Base-by-base conservation (phyloP, 2,113 vertebrate genomes). In the Castor canadensis region DNA sequence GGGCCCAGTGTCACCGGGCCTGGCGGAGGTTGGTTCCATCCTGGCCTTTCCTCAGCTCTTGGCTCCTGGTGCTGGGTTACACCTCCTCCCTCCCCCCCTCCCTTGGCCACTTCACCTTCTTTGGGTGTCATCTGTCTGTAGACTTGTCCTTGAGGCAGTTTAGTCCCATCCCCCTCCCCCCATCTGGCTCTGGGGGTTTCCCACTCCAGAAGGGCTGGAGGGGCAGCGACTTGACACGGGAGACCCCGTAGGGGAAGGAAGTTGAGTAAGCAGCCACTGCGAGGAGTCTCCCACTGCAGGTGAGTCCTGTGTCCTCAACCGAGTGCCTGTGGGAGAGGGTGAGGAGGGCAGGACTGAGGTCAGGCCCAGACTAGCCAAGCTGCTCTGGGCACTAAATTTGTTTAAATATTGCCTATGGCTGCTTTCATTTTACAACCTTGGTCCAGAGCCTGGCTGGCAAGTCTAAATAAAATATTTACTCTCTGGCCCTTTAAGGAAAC, bases 101-200 rank as follows among this genome's bases (percentile, higher is more conserved):
- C 8, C 73, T 93, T 35, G 52, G 97, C 88, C 95, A 93, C 97
- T n/a, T 95, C 9, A 4, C 47, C 62, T 66, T 95, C 87, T 54
- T 28, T 0, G 2, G 96, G 97, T 97, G 97, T 97, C 97, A 94
- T 96, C 95, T 97, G 93, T 97, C 97, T 38, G 32, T 60, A 16
- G 12, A 52, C 20, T 5, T 73, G 89, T 91, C 95, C 91, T 96
- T 95, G 92, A 91, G 85, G 52, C 95, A 80, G 81, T 89, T 95
- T 62, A 71, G 90, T 22, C 84, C 85, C 52, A 77, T 91, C 89
- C 56, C 60, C 71, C 56, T 60, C 26, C 47, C 40, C 64, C 64
- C 0, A 1, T 80, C 81, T 32, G 54, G 38, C 85, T 91, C 54
- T 47, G 92, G 52, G 90, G 85, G 47, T 80, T 92, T 92, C n/a